phyloP scores from a whole-genome alignment of 2,797 vertebrate genomes.

The Myotis pilosus region DNA sequence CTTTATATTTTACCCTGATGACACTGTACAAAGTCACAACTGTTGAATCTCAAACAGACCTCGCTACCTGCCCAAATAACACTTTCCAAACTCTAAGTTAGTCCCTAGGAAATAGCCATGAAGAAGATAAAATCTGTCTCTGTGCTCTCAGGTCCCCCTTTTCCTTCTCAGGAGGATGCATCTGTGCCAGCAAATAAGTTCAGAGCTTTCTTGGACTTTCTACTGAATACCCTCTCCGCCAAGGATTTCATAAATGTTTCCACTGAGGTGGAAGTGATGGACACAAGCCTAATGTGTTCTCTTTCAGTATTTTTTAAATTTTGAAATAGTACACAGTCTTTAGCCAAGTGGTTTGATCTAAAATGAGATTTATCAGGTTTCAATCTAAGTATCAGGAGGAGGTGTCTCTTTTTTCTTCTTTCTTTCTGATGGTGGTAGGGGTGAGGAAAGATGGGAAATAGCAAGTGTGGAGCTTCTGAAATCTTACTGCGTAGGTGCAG shows the following conservation, averaged over 20 bases:
- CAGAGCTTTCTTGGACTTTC: not conserved
- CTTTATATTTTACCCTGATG: conserved; percentile 32
- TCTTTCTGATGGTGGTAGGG: not conserved
- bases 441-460: not conserved
- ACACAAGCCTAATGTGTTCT: not conserved
- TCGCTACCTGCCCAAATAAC: not conserved
- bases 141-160: not conserved
- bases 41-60: not conserved
- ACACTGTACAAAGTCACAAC: not conserved
- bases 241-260: not conserved
- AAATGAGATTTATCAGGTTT: conserved; percentile 14
- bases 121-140: not conserved
- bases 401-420: not conserved
- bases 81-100: not conserved
- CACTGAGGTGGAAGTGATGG: not conserved
- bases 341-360: conserved; percentile 20
- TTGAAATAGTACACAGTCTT: not conserved
- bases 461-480: not conserved
- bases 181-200: not conserved
- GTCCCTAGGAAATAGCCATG: not conserved
- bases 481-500: not conserved
- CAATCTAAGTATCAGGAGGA: not conserved
- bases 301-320: not conserved
- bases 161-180: not conserved
- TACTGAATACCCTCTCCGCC: not conserved